Conservation (phyloP, 1,140 invertebrate genomes). For the Ceratosolen fusciceps region DNA sequence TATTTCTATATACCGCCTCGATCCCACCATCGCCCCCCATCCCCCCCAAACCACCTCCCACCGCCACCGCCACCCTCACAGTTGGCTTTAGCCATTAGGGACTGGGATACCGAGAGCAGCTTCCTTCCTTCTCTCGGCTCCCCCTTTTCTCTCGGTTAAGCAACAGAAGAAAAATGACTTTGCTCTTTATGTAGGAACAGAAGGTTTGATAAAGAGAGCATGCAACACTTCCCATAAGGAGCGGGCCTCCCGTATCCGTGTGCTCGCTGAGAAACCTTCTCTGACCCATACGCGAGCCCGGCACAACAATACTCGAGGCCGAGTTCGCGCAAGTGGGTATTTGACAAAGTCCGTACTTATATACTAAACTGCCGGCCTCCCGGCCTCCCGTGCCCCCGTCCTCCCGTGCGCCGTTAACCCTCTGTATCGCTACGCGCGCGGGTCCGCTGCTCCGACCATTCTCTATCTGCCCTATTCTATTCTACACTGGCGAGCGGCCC, state of each 20-base stretch:
- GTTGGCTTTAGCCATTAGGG: neutral
- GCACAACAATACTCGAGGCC: neutral
- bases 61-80: no score
- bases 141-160: neutral
- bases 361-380: conserved; percentile 7
- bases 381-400: neutral
- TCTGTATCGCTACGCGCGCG: neutral
- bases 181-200: conserved; percentile 20
- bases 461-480: no score
- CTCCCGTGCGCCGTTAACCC: neutral
- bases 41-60: no score
- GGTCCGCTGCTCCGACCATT: no score
- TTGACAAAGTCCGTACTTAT: neutral
- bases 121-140: neutral
- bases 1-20: conserved; percentile 23
- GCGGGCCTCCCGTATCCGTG: neutral
- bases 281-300: neutral
- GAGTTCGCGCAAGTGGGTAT: neutral
- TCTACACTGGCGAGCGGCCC: no score
- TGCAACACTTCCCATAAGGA: neutral
- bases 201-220: neutral
- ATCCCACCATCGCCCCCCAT: neutral
- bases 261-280: neutral
- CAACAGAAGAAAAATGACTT: conserved; percentile 36
- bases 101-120: neutral